These are phyloP conservation scores for Neosalanx taihuensis DNA, from an alignment of 2,797 vertebrate genomes.

Conservation along the genomic window DNA sequence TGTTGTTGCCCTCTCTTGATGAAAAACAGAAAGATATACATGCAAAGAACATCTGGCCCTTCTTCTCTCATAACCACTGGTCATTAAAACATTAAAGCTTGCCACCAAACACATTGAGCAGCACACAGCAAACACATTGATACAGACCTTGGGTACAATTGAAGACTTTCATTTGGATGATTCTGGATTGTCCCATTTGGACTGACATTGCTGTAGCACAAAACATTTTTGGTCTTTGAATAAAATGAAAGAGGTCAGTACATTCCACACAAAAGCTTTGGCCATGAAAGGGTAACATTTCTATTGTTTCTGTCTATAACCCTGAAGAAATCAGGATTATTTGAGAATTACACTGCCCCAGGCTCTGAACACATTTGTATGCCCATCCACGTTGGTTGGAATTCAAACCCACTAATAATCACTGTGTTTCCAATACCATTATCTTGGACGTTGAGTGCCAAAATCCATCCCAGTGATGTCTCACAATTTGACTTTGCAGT, in stretches of 20 bases:
- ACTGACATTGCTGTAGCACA: conserved; percentile 30
- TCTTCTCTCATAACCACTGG: conserved; percentile 42
- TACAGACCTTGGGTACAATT: conserved; percentile 19
- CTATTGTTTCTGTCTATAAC: conserved; percentile 26
- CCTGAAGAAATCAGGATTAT: conserved; percentile 20
- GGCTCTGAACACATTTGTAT: neutral
- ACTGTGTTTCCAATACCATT: conserved; percentile 14
- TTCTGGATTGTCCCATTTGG: conserved; percentile 28
- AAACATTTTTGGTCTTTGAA: neutral
- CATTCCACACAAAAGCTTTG: conserved; percentile 13
- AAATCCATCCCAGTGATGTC: conserved; percentile 34
- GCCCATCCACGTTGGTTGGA: conserved; percentile 36
- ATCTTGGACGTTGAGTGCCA: conserved; percentile 34
- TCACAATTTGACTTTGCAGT: conserved; percentile 38
- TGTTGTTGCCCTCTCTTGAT: conserved; percentile 45
- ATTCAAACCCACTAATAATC: conserved; percentile 38
- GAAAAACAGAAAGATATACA: conserved; percentile 21
- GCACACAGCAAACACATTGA: neutral
- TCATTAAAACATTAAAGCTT: conserved; percentile 45
- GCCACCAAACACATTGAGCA: conserved; percentile 40
- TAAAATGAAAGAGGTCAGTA: neutral
- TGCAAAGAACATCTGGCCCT: conserved; percentile 34
- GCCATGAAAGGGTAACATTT: conserved; percentile 15
- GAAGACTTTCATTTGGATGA: conserved; percentile 36
- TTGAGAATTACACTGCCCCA: conserved; percentile 18